Evolutionary conservation across 2,113 vertebrate genomes (phyloP), one percentile per base, ranked within the genome.

Genomic region (Coreoperca whiteheadi): DNA sequence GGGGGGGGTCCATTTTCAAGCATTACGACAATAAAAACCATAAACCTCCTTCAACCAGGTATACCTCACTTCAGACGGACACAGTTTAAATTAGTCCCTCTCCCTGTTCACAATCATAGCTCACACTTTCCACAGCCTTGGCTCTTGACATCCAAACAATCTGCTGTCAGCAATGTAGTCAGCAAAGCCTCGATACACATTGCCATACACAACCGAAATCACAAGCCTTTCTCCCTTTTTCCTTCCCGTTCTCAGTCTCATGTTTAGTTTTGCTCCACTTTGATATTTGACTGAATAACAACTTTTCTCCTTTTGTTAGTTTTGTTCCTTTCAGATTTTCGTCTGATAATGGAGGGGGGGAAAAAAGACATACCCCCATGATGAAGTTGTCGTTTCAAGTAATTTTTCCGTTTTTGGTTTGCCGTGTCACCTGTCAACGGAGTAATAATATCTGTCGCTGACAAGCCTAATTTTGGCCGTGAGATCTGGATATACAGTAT

Each of bases 21-120:
- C 97, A 97, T 97, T 97, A 97, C 95, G 93, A 87, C 53, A 75
- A 91, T 89, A 74, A 89, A 91, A 94, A 93, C 92, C 94, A 93
- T 95, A 91, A 96, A 98, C 97, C 97, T 98, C 97, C 97, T 96
- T 97, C 96, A 98, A 98, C 97, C 96, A 97, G 97, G 97, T 97
- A 98, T 98, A 99, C 97, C 97, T 99, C 98, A 99, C 96, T 96
- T 97, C 93, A 95, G 92, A 94, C 66, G 96, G 96, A 95, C 87
- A 83, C 88, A 81, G 85, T 86, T 84, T 82, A 69, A 77, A 83
- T 85, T 43, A 86, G 77, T 79, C 84, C 76, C 84, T 72, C 81
- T 81, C 82, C 82, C 87, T 54, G 43, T 77, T 87, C 87, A 80
- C 60, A 43, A 30, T 82, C 67, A 77, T 51, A 41, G 71, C 75